Percentiles rank a stretch among this genome's conserved stretches.
These are phyloP conservation scores for Ostrea edulis DNA, from an alignment of 1,140 invertebrate genomes.

Conservation along the genomic window DNA sequence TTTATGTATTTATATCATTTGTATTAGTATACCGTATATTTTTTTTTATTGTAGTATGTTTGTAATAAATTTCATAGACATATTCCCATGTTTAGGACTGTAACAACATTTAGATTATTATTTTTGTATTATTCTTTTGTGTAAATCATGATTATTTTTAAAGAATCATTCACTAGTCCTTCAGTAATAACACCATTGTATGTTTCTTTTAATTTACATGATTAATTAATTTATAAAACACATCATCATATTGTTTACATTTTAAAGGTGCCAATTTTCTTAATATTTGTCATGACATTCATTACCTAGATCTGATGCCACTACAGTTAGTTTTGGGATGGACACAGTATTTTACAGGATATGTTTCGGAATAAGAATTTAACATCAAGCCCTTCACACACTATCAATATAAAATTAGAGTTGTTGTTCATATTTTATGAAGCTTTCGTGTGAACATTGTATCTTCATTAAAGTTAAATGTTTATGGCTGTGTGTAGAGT, in stretches of 20 bases:
- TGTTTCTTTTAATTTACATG: neutral
- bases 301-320: neutral
- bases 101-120: slow-evolving; percentile 2
- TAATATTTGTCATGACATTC: slow-evolving; percentile 14
- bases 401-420: neutral
- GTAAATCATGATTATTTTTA: neutral
- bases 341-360: neutral
- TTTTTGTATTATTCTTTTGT: slow-evolving; percentile 21
- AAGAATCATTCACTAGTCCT: slow-evolving; percentile 24
- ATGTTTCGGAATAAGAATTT: neutral
- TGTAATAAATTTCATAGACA: neutral
- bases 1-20: slow-evolving; percentile 10
- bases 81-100: neutral
- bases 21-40: neutral
- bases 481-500: no score
- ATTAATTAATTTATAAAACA: slow-evolving; percentile 1
- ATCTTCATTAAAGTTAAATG: no score
- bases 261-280: slow-evolving; percentile 22
- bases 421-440: neutral
- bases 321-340: neutral
- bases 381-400: neutral
- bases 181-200: neutral
- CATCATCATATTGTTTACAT: slow-evolving; percentile 19
- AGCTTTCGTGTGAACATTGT: neutral
- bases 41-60: slow-evolving; percentile 10